Evolutionary conservation across 2,113 vertebrate species (phyloP).

Genomic region (Microcebus griseorufus): DNA sequence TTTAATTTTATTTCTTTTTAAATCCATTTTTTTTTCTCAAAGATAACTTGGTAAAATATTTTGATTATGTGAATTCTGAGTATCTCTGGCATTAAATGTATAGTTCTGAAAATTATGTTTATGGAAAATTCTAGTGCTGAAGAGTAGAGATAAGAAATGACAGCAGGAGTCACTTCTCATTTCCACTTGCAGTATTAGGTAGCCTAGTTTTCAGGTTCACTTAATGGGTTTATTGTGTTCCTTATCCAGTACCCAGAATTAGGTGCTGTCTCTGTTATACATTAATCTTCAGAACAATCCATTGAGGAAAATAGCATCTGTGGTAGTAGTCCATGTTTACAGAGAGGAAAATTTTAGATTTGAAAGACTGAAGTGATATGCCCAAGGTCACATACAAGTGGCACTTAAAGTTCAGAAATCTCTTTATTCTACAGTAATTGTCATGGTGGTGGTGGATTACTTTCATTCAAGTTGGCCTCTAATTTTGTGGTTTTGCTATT

Average conservation of each 20-base stretch:
- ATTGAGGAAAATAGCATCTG: background rate
- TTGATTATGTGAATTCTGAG: constrained; percentile 4
- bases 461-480: background rate
- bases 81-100: background rate
- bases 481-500: constrained; percentile 18
- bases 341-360: background rate
- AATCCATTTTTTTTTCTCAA: too few species aligned
- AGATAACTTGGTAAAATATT: background rate
- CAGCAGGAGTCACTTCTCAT: background rate
- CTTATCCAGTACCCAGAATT: background rate
- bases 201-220: background rate
- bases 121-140: background rate
- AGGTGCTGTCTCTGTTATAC: background rate
- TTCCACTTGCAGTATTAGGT: background rate
- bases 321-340: background rate
- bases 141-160: background rate
- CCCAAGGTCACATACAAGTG: background rate
- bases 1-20: too few species aligned
- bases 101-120: background rate
- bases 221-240: background rate
- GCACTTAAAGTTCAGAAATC: background rate
- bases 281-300: background rate
- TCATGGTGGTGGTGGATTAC: background rate
- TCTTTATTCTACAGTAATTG: background rate
- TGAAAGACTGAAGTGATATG: background rate